Conservation (phyloP, 2,797 vertebrate genomes). For the Micropoecilia bifurca region DNA sequence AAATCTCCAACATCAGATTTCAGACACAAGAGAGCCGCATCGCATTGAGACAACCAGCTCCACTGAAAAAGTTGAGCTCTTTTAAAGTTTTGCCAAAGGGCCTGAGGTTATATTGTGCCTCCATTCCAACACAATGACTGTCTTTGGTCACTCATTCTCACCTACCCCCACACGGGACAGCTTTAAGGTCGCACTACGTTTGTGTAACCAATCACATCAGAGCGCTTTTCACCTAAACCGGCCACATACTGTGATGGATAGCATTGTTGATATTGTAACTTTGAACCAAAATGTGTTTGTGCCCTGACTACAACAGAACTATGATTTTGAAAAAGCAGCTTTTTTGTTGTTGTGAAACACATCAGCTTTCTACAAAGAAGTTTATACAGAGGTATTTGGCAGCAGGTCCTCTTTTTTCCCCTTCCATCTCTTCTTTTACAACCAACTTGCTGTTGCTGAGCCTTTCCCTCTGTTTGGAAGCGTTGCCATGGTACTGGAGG, state of each 20-base stretch:
- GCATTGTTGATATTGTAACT: conserved; percentile 42
- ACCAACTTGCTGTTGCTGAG: conserved; percentile 74
- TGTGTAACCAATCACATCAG: conserved; percentile 47
- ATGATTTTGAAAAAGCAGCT: conserved; percentile 50
- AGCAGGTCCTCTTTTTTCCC: conserved; percentile 41
- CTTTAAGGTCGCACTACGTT: conserved; percentile 37
- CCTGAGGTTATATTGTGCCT: conserved; percentile 67
- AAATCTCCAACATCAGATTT: conserved; percentile 63
- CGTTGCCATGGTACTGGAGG: conserved; percentile 74
- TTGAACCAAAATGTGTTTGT: conserved; percentile 35
- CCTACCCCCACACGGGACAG: conserved; percentile 68
- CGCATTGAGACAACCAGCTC: conserved; percentile 55
- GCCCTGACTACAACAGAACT: conserved; percentile 16
- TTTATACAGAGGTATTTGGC: conserved; percentile 69
- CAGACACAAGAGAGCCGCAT: conserved; percentile 56
- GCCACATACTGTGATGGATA: conserved; percentile 44
- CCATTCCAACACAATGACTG: conserved; percentile 73
- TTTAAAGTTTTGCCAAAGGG: conserved; percentile 73
- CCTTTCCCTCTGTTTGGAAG: conserved; percentile 71
- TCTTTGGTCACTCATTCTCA: conserved; percentile 68
- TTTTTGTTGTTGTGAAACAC: conserved; percentile 47
- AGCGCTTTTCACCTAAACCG: conserved; percentile 48
- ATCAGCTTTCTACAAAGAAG: conserved; percentile 48
- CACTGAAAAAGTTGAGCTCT: conserved; percentile 49
- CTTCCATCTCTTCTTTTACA: conserved; percentile 63